A percentile compares a stretch with the other conserved stretches of the same genome.
phyloP scores from a whole-genome alignment of 2,113 vertebrate genomes.

The Lampris incognitus region DNA sequence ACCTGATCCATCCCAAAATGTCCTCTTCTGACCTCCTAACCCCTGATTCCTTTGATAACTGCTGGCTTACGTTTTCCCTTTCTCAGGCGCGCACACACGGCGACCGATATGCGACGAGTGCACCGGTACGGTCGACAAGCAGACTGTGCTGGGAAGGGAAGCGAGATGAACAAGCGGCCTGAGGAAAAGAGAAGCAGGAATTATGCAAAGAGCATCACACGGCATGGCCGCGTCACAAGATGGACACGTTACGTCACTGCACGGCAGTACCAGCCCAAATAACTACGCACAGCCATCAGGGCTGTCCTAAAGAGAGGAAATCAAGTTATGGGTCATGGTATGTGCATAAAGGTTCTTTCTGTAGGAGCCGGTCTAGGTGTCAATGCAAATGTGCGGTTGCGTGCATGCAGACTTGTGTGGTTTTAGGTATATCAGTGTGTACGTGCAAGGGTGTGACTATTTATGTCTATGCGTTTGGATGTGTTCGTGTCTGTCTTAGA shows the following conservation, averaged over 20 bases:
- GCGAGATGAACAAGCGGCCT: background rate
- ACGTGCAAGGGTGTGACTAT: background rate
- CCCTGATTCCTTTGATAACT: no score
- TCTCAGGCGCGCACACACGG: background rate
- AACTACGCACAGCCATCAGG: no score
- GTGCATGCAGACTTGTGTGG: no score
- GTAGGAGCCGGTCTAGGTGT: background rate
- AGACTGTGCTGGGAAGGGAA: background rate
- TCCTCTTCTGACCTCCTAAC: background rate
- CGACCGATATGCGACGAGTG: background rate
- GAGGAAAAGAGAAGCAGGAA: constrained; percentile 58
- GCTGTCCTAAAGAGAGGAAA: no score
- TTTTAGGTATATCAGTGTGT: no score
- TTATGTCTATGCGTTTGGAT: constrained; percentile 7
- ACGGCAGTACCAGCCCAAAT: background rate
- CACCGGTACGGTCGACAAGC: constrained; percentile 18
- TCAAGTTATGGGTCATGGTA: no score
- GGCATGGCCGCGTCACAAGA: constrained; percentile 18
- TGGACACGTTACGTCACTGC: background rate
- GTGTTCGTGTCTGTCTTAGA: constrained; percentile 11
- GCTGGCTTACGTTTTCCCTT: no score
- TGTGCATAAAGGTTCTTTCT: background rate
- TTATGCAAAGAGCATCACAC: constrained; percentile 68
- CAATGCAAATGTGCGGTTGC: background rate
- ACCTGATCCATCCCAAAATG: background rate